phyloP scores from a whole-genome alignment of 2,113 vertebrate genomes.

The Neofelis nebulosa region DNA sequence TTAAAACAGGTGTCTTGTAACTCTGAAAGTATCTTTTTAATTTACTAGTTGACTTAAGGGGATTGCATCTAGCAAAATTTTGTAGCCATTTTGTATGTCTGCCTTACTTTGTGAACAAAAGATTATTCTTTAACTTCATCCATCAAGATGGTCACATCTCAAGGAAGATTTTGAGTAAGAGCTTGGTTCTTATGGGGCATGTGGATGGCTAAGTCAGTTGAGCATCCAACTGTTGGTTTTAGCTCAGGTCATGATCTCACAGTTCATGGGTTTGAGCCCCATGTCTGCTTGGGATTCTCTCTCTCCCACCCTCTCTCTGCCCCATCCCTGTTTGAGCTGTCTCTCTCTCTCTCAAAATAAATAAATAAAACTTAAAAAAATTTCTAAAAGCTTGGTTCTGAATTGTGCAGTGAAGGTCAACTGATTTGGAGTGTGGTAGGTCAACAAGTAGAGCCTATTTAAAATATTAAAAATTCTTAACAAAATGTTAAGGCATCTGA shows the following conservation, averaged over 20 bases:
- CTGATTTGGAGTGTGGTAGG: neutral
- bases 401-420: neutral
- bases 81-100: neutral
- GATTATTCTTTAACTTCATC: neutral
- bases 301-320: too few relatives aligned
- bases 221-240: too few relatives aligned
- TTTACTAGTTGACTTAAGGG: neutral
- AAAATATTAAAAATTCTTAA: neutral
- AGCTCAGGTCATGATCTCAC: too few relatives aligned
- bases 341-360: too few relatives aligned
- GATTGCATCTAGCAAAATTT: neutral
- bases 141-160: neutral
- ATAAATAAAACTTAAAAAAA: too few relatives aligned
- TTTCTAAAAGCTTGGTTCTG: neutral
- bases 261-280: too few relatives aligned
- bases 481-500: neutral
- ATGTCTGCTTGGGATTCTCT: too few relatives aligned
- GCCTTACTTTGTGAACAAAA: neutral
- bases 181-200: neutral
- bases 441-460: neutral
- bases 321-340: too few relatives aligned
- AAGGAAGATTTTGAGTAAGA: neutral
- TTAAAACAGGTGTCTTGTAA: neutral
- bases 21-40: neutral
- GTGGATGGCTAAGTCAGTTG: too few relatives aligned